Evolutionary conservation across 2,888 invertebrate genomes (phyloP).

Genomic region (Agrotis segetum): DNA sequence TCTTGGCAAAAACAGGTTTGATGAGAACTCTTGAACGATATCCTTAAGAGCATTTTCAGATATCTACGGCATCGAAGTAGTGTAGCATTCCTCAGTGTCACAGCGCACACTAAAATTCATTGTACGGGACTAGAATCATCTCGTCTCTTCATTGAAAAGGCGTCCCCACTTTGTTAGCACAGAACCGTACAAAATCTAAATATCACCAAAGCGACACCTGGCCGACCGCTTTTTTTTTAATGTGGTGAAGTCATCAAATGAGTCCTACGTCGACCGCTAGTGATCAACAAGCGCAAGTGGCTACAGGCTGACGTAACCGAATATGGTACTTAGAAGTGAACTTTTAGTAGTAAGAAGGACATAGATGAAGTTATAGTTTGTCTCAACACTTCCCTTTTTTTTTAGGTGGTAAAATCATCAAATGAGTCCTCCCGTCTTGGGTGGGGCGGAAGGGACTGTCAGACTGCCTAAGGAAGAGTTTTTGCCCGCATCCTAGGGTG

Average conservation of each 20-base stretch:
- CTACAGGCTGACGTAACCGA: neutral
- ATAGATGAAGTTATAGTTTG: neutral
- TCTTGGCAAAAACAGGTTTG: neutral
- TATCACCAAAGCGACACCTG: no score
- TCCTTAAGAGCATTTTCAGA: neutral
- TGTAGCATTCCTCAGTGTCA: slow-evolving; percentile 1
- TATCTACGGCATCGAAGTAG: neutral
- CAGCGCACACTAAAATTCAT: no score
- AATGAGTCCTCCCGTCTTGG: no score
- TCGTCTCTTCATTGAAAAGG: neutral
- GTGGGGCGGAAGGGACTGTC: no score
- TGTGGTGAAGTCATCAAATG: no score
- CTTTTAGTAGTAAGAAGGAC: neutral
- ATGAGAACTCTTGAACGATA: neutral
- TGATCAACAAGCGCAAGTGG: neutral
- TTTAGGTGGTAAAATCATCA: no score
- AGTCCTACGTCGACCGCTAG: no score
- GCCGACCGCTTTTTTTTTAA: no score
- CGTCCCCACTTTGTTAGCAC: neutral
- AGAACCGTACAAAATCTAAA: neutral
- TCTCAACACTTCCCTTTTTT: slow-evolving; percentile 21
- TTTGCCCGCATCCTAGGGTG: no score
- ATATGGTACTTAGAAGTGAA: neutral
- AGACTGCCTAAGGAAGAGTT: no score
- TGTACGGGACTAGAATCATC: no score